A percentile compares a stretch with the other conserved stretches of the same genome.
Evolutionary conservation across 2,888 invertebrate species (phyloP).

Genomic region (Ptilodon capucinus): DNA sequence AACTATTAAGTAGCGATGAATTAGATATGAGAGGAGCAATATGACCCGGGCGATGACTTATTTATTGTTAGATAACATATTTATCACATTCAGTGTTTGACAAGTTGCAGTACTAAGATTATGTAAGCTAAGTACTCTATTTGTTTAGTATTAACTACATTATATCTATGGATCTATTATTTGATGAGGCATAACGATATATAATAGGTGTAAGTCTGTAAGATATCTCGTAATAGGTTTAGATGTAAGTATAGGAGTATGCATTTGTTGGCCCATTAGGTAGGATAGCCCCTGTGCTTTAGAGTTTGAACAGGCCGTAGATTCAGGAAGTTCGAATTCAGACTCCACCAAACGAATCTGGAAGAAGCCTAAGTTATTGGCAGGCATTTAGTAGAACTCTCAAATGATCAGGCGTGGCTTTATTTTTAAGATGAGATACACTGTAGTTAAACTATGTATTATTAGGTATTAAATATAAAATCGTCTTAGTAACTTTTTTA

Average conservation of each 20-base stretch:
- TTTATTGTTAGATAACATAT: slow-evolving; percentile 21
- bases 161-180: slow-evolving; percentile 9
- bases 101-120: slow-evolving; percentile 28
- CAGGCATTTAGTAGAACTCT: slow-evolving; percentile 40
- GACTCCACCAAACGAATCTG: slow-evolving; percentile 39
- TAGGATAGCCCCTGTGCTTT: slow-evolving; percentile 29
- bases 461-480: slow-evolving; percentile 11
- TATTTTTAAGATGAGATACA: slow-evolving; percentile 13
- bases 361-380: slow-evolving; percentile 53
- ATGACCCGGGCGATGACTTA: slow-evolving; percentile 45
- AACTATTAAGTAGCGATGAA: slow-evolving; percentile 13
- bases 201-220: slow-evolving; percentile 15
- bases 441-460: slow-evolving; percentile 8
- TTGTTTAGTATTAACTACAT: background rate
- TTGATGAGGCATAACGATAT: slow-evolving; percentile 3
- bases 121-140: slow-evolving; percentile 18
- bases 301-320: slow-evolving; percentile 41
- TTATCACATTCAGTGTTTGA: slow-evolving; percentile 43
- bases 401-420: slow-evolving; percentile 32
- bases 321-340: slow-evolving; percentile 35
- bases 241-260: slow-evolving; percentile 17
- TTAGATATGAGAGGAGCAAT: slow-evolving; percentile 21
- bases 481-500: slow-evolving; percentile 11
- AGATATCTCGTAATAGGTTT: slow-evolving; percentile 11
- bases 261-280: slow-evolving; percentile 12